Evolutionary conservation across 2,888 invertebrate genomes (phyloP), one percentile per base, ranked within the genome.

Genomic region (Malacosoma neustria): DNA sequence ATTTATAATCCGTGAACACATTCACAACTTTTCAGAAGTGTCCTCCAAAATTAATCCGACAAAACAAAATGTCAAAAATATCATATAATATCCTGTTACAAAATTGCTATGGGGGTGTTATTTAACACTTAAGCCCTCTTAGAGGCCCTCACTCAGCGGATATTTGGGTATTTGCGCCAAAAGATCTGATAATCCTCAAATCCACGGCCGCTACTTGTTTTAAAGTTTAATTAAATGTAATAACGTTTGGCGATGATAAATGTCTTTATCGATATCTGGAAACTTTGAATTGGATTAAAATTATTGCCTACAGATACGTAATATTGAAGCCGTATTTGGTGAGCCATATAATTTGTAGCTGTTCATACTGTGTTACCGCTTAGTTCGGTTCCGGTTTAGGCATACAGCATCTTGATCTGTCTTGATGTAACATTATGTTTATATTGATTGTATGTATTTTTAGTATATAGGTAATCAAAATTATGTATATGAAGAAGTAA

Each of bases 211-310:
- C 41, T 54, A 53, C 56, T 63, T 62, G 64, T 62, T 62, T 54
- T 61, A 63, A 64, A 64, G 57, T 64, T 64, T 57, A 64, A 63
- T 64, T 62, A 64, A 64, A 63, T 61, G 62, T 61, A 55, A 61
- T 60, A 61, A 60, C 57, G 53, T 64, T 60, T 50, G 49, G 51
- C 36, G 51, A 62, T 60, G 62, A 63, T 62, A 59, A 63, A 64
- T 64, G 61, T 59, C 54, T 57, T 51, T 44, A 51, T 45, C 48
- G 52, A 49, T 58, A 58, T 54, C 51, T 51, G 29, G 34, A 46
- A 49, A 51, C 46, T 57, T 55, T 49, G 48, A 53, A 63, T 57
- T 56, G 52, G 53, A 56, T 51, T 49, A 35, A 51, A 54, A 51
- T 55, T 53, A 51, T 50, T 45, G 43, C 44, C 36, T 35, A 45